Conservation (phyloP, 1,140 invertebrate genomes). For the Thaumetopoea pityocampa region DNA sequence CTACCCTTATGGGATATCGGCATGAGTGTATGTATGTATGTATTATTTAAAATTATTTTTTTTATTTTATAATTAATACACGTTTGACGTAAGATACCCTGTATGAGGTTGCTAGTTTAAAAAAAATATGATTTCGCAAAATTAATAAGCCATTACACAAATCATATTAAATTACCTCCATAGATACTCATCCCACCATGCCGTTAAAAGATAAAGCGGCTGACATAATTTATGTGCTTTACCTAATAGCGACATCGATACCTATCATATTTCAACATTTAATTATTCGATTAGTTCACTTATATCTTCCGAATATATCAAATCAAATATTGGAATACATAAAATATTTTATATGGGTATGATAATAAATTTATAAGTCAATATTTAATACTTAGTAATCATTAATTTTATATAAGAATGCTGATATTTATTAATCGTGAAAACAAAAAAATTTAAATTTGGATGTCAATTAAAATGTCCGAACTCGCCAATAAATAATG, state of each 20-base stretch:
- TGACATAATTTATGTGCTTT: constrained; percentile 7
- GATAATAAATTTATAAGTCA: constrained; percentile 5
- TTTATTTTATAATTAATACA: no score
- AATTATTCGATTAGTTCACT: constrained; percentile 6
- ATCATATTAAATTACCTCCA: not conserved
- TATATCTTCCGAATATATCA: constrained; percentile 4
- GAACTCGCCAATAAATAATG: constrained; percentile 1
- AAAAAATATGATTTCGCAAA: no score
- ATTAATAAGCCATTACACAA: not conserved
- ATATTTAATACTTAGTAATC: constrained; percentile 5
- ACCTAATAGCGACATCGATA: constrained; percentile 5
- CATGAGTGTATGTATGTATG: no score
- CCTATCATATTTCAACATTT: constrained; percentile 9
- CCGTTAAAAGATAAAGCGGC: not conserved
- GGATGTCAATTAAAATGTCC: constrained; percentile 7
- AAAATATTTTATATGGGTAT: constrained; percentile 4
- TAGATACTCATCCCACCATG: not conserved
- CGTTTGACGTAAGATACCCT: no score
- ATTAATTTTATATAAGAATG: constrained; percentile 9
- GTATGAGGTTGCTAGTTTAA: no score
- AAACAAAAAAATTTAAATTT: constrained; percentile 7
- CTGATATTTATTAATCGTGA: constrained; percentile 8
- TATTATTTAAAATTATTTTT: no score
- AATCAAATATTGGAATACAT: constrained; percentile 6
- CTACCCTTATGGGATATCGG: no score